These are phyloP conservation scores for Pluvianellus socialis DNA, from an alignment of 2,113 vertebrate genomes.

Conservation along the genomic window DNA sequence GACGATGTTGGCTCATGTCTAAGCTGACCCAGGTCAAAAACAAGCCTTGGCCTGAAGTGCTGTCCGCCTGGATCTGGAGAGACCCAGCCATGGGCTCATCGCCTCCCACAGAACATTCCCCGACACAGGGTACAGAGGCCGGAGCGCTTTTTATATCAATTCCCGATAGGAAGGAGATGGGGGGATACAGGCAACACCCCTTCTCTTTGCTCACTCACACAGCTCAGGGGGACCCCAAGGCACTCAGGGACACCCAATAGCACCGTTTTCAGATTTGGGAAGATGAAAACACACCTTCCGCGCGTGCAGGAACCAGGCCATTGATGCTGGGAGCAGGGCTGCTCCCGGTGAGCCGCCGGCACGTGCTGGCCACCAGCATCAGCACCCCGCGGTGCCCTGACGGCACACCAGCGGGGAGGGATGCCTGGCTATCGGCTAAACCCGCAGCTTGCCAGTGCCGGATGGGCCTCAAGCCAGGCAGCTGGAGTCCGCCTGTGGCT, in stretches of 20 bases:
- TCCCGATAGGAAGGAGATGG: neutral
- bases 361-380: neutral
- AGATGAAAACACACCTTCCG: neutral
- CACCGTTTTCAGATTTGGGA: neutral
- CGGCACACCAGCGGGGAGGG: rapidly evolving
- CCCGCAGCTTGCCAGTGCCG: rapidly evolving
- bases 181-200: neutral
- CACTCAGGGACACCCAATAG: neutral
- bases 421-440: neutral
- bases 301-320: rapidly evolving
- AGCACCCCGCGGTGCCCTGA: neutral
- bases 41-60: neutral
- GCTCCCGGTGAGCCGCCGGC: neutral
- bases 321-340: neutral
- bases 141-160: neutral
- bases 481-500: neutral
- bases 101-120: neutral
- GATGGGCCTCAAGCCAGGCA: neutral
- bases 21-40: neutral
- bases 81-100: neutral
- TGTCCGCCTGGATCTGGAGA: neutral
- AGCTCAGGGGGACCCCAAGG: neutral
- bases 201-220: neutral
- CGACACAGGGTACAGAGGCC: neutral
- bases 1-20: neutral